Evolutionary conservation across 2,888 invertebrate genomes (phyloP).

Genomic region (Phragmatobia fuliginosa): DNA sequence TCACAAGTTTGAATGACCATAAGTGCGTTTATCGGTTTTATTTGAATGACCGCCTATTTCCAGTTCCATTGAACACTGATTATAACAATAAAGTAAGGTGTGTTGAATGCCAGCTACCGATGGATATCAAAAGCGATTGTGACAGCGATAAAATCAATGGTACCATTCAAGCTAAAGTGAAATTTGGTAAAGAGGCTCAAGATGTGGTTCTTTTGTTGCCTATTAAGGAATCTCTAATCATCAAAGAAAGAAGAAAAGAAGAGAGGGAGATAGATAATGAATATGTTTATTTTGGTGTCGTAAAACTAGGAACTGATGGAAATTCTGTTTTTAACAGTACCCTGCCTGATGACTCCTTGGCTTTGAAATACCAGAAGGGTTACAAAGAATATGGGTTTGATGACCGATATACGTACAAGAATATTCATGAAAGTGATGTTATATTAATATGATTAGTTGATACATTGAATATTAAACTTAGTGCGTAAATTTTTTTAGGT

Average conservation of each 20-base stretch:
- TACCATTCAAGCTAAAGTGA: constrained; percentile 79
- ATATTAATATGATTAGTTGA: constrained; percentile 56
- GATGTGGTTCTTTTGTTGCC: constrained; percentile 74
- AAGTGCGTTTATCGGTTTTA: constrained; percentile 85
- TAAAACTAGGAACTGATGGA: constrained; percentile 68
- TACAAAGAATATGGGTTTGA: constrained; percentile 60
- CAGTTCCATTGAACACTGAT: constrained; percentile 81
- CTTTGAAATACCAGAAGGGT: constrained; percentile 79
- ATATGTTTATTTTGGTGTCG: constrained; percentile 74
- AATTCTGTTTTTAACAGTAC: constrained; percentile 69
- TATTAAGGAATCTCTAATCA: constrained; percentile 71
- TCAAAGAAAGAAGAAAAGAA: constrained; percentile 68
- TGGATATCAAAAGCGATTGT: constrained; percentile 50
- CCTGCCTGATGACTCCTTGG: constrained; percentile 71
- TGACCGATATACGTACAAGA: constrained; percentile 60
- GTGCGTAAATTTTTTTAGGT: not conserved
- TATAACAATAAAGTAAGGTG: constrained; percentile 79
- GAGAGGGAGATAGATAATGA: constrained; percentile 52
- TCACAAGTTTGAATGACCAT: constrained; percentile 67
- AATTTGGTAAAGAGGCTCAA: constrained; percentile 60
- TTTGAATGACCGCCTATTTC: constrained; percentile 86
- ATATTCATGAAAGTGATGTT: constrained; percentile 61
- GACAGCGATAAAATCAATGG: constrained; percentile 63
- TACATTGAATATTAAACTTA: not conserved
- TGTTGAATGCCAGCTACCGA: constrained; percentile 81